Conservation (phyloP, 2,113 vertebrate genomes). For the Hiodon tergisus region DNA sequence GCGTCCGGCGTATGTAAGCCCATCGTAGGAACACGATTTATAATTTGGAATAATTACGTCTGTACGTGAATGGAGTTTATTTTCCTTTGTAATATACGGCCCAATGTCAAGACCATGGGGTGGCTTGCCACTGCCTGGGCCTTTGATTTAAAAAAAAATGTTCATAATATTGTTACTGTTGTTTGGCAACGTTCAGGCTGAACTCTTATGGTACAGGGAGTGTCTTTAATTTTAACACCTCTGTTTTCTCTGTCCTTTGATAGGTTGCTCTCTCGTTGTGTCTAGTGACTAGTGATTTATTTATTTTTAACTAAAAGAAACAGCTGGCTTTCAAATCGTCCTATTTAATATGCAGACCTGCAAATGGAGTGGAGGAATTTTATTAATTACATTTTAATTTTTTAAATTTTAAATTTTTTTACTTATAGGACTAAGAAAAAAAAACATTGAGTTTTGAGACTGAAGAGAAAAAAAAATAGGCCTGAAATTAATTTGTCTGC, state of each 20-base stretch:
- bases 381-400: not conserved
- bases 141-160: conserved; percentile 47
- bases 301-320: conserved; percentile 60
- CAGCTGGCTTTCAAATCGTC: conserved; percentile 55
- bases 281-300: conserved; percentile 64
- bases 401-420: not conserved
- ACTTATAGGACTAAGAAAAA: not conserved
- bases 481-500: not conserved
- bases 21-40: conserved; percentile 33
- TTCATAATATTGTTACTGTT: conserved; percentile 58
- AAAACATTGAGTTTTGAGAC: not conserved
- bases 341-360: conserved; percentile 42
- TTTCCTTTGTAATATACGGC: conserved; percentile 29
- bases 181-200: conserved; percentile 38
- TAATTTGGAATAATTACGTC: conserved; percentile 23
- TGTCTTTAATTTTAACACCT: conserved; percentile 62
- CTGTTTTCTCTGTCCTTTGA: conserved; percentile 64
- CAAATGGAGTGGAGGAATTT: conserved; percentile 11
- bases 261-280: conserved; percentile 68
- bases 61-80: conserved; percentile 28
- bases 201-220: conserved; percentile 43
- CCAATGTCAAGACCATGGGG: conserved; percentile 42
- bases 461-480: not conserved
- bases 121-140: conserved; percentile 51
- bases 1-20: conserved; percentile 35